Conservation (phyloP, 2,888 invertebrate species). For the Masnerella sp. region DNA sequence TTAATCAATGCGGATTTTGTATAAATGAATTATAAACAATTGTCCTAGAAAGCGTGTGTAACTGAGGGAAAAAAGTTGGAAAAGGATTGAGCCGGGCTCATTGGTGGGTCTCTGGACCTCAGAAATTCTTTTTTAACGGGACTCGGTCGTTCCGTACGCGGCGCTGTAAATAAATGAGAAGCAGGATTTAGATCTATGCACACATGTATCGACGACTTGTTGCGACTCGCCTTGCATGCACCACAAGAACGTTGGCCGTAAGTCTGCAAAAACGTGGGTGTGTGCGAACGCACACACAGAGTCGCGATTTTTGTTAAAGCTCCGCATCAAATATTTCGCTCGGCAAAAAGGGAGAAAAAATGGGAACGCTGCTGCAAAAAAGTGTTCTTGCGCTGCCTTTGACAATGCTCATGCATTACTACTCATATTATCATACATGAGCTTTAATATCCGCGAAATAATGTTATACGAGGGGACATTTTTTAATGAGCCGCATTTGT, state of each 20-base stretch:
- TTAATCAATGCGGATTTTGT: no score
- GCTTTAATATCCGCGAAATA: slow-evolving; percentile 31
- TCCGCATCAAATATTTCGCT: slow-evolving; percentile 37
- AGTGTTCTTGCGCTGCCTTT: slow-evolving; percentile 17
- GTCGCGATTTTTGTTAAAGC: slow-evolving; percentile 43
- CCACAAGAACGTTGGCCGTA: slow-evolving; percentile 38
- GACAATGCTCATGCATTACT: slow-evolving; percentile 40
- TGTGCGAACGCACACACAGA: slow-evolving; percentile 32
- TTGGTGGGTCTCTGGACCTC: slow-evolving; percentile 29
- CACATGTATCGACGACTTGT: slow-evolving; percentile 63
- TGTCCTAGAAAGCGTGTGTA: no score
- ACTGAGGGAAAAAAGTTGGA: background rate
- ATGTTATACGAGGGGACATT: slow-evolving; percentile 20
- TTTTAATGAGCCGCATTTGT: slow-evolving; percentile 27
- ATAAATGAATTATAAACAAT: no score
- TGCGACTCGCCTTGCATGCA: slow-evolving; percentile 56
- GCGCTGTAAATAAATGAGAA: slow-evolving; percentile 56
- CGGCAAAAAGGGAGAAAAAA: slow-evolving; percentile 33
- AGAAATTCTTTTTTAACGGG: slow-evolving; percentile 52
- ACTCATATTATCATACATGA: slow-evolving; percentile 30
- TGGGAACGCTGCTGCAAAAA: slow-evolving; percentile 11
- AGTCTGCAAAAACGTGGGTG: slow-evolving; percentile 34
- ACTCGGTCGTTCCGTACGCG: slow-evolving; percentile 40
- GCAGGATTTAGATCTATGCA: slow-evolving; percentile 55
- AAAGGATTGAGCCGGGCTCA: no score